Conservation (phyloP, 2,888 invertebrate genomes). For the Nebria brevicollis region DNA sequence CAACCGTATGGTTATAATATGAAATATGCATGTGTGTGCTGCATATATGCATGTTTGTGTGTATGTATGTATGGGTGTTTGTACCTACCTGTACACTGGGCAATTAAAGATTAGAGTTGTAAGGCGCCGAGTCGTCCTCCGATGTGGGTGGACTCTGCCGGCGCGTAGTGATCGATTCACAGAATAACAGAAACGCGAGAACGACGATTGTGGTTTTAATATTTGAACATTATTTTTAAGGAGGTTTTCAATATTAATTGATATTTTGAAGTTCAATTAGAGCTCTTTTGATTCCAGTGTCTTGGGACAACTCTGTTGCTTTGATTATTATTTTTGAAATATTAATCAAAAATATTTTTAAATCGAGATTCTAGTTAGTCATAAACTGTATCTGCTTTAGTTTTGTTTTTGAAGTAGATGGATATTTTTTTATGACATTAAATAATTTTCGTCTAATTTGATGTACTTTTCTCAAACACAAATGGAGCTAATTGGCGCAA, state of each 20-base stretch:
- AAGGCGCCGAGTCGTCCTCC: slow-evolving; percentile 18
- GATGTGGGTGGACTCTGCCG: slow-evolving; percentile 14
- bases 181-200: neutral
- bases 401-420: no score
- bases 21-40: neutral
- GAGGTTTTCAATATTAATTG: neutral
- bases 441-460: no score
- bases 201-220: neutral
- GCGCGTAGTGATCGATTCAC: slow-evolving; percentile 3
- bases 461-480: no score
- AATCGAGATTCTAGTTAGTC: no score
- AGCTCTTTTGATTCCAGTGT: neutral
- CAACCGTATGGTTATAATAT: slow-evolving; percentile 4
- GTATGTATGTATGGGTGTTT: slow-evolving; percentile 16
- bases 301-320: no score
- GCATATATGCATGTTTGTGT: neutral
- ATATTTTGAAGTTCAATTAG: neutral
- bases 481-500: no score
- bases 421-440: no score
- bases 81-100: slow-evolving; percentile 12
- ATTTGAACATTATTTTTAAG: neutral
- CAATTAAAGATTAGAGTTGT: slow-evolving; percentile 22
- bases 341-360: no score
- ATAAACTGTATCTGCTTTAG: no score
- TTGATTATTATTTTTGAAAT: no score